Evolutionary conservation across 2,888 invertebrate genomes (phyloP), one percentile per base, ranked within the genome.

Genomic region (Seira sanloemensis): DNA sequence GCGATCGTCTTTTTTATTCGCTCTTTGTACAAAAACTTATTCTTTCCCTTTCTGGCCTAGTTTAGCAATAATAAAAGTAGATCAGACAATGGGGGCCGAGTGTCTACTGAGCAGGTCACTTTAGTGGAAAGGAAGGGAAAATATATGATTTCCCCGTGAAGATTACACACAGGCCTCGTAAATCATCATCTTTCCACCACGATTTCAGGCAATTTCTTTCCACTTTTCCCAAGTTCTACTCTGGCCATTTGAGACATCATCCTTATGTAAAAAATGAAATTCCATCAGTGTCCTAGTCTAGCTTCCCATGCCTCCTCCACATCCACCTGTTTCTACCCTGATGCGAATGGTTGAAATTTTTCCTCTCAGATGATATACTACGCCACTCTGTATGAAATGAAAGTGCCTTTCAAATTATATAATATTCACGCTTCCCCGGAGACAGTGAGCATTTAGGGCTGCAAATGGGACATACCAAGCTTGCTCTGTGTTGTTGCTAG

Each of bases 401-500:
- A 37, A 37, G 37, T 37, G 12, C 37, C 12, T 37, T 37, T 37
- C 72, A 74, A 74, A 74, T 74, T 74, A 62, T 26, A 62, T 46
- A 66, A 74, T 75, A 66, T 23, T 75, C 46, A 46, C 46, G 66
- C 66, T 66, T 23, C 46, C 65, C 27, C 66, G 66, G 66, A 46
- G 37, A 46, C 46, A 46, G n/a, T 18, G 37, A 62, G 65, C 37
- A 66, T 65, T 65, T 21, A 26, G 54, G 25, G 26, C 54, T 26
- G 54, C 21, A 65, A 74, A 62, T 62, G 74, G 65, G 37, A 46
- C 37, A 75, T 66, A 24, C 65, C 12, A 37, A 4, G 5, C 12
- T 37, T 37, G 4, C 37, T 37, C 37, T 37, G 37, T 37, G 37
- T 12, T 37, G 37, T 37, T 37, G 37, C 37, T 37, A 4, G 4